Evolutionary conservation across 2,888 invertebrate genomes (phyloP), one percentile per base, ranked within the genome.

Genomic region (Craniophora ligustri): DNA sequence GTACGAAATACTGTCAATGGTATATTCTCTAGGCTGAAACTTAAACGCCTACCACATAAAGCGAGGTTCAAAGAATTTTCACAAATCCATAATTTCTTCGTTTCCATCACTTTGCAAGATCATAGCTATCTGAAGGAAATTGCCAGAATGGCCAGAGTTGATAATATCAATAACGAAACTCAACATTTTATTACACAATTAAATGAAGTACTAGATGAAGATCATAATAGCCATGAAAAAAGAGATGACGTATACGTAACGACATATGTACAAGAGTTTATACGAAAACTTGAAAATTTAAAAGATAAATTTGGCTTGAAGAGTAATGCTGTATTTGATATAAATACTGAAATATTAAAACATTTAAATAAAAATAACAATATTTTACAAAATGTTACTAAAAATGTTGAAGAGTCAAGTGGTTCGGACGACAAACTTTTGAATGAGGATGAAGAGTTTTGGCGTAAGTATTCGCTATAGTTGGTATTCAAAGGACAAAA

Each of bases 131-230:
- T 87, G 31, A 81, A 80, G 40, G 59, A 80, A 75, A 79, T 90
- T 38, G 65, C 65, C 5, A 75, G 61, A 61, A 53, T 84, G 30
- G 78, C 81, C 2, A 81, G 72, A 78, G 75, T 71, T 23, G 58
- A 74, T 76, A 70, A 47, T 67, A 57, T 69, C 41, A 72, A 71
- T 65, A 79, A 79, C 58, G 75, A 70, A 28, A 83, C 77, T 47
- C 58, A 67, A 56, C 67, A 68, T 72, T 82, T 85, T 75, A 82
- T 82, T 58, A 61, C 70, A 44, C 59, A 72, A 26, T 50, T 89
- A 72, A 85, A 87, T 59, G 83, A 86, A 59, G 53, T 86, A 59
- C 62, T 86, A 36, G 73, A 81, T 50, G 83, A 81, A 70, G 79
- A 79, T 28, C 57, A 75, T 59, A 69, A 67, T 38, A 66, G 56